Conservation (phyloP, 1,140 invertebrate species). For the Ylistrum balloti region DNA sequence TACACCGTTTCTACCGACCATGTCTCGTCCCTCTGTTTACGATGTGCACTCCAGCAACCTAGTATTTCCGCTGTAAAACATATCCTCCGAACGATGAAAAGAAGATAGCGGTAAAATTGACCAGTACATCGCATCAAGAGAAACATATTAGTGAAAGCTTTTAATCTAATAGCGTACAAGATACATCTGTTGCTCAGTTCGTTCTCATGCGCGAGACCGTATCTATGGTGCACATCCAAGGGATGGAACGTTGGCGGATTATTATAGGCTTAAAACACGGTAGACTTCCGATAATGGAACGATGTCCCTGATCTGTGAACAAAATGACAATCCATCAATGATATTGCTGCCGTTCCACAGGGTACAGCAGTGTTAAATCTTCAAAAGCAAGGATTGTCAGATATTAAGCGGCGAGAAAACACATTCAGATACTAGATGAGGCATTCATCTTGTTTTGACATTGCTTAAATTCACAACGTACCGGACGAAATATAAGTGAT, state of each 20-base stretch:
- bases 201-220: background rate
- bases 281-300: background rate
- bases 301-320: background rate
- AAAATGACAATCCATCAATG: slow-evolving; percentile 5
- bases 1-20: too few species aligned
- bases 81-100: background rate
- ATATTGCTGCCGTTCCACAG: background rate
- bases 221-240: background rate
- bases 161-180: background rate
- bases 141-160: background rate
- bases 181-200: background rate
- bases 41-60: too few species aligned
- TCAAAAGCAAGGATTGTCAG: background rate
- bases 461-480: background rate
- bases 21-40: too few species aligned
- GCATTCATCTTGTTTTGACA: background rate
- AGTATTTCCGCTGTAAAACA: background rate
- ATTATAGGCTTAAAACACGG: background rate
- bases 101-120: background rate
- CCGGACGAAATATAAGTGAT: too few species aligned
- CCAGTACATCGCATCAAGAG: background rate
- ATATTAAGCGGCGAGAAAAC: background rate
- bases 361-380: background rate
- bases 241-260: background rate
- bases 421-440: background rate